Evolutionary conservation across 2,113 vertebrate species (phyloP).

Genomic region (Thomomys bottae): DNA sequence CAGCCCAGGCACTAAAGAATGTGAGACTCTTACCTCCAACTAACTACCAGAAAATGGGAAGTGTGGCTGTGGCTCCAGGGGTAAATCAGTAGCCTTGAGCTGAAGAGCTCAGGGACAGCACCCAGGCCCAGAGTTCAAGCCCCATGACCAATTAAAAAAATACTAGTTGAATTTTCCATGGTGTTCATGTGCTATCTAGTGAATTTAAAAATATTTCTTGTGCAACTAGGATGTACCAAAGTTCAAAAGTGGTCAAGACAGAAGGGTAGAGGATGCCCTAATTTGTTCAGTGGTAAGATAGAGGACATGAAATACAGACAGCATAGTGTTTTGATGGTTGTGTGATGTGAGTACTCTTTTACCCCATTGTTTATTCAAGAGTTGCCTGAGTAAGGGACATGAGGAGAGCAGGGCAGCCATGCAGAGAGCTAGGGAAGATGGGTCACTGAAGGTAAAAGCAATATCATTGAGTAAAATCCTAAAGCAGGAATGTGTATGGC

Average conservation of each 20-base stretch:
- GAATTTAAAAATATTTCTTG: constrained; percentile 33
- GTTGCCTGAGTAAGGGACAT: not conserved
- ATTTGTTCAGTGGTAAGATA: not conserved
- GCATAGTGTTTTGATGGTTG: not conserved
- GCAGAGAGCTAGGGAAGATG: not conserved
- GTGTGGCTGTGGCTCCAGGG: too few relatives aligned
- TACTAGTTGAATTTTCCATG: not conserved
- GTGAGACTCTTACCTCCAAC: too few relatives aligned
- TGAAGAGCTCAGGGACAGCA: too few relatives aligned
- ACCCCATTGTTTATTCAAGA: not conserved
- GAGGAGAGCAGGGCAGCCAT: not conserved
- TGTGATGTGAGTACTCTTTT: not conserved
- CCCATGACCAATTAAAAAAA: too few relatives aligned
- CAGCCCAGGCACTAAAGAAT: too few relatives aligned
- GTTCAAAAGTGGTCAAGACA: not conserved
- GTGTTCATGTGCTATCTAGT: constrained; percentile 8
- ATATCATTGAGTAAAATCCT: not conserved
- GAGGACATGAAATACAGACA: not conserved
- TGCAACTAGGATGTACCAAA: not conserved
- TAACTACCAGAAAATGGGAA: too few relatives aligned
- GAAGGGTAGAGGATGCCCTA: not conserved
- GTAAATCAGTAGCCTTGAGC: too few relatives aligned
- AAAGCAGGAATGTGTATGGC: fast-evolving
- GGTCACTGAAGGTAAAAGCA: not conserved
- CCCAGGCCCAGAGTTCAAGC: too few relatives aligned